Evolutionary conservation across 2,888 invertebrate genomes (phyloP), one percentile per base, ranked within the genome.

Genomic region (Diabrotica balteata): DNA sequence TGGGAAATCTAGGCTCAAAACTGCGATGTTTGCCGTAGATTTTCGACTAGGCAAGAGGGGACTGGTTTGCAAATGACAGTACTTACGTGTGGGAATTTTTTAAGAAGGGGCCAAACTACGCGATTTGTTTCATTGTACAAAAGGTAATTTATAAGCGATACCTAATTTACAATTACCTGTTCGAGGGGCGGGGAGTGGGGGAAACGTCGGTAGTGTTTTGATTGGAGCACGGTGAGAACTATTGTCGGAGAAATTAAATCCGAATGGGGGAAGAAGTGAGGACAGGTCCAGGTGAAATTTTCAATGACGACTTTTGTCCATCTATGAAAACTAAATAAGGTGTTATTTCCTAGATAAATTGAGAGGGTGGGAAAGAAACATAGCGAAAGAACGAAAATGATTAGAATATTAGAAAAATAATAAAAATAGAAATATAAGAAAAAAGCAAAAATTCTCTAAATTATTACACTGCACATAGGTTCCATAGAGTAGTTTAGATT

Each of bases 1-100:
- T 76, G 75, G 74, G 74, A 76, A 75, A 74, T 68, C 70, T 63
- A 65, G 42, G 66, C 67, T 62, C 65, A 67, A 66, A 63, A 66
- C 59, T 65, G 60, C 59, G 60, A 72, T 66, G 70, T 70, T 69
- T 68, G 59, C 66, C 43, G 61, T 63, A 64, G 53, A 64, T 67
- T 72, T 72, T 67, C 64, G 68, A 63, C 72, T 73, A 71, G 71
- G 70, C 63, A 61, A 54, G 63, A 69, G 67, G 69, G 70, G 70
- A 68, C 72, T 59, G 69, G 72, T 68, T 73, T 68, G 72, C 63
- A 68, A 69, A 67, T 69, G 62, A 50, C 50, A 62, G 50, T 17
- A 50, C 54, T 64, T 61, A 69, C 53, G 54, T 71, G 71, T 72
- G 69, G 64, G 72, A 70, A 72, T 66, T 63, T 68, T 63, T 69